Base-by-base conservation (phyloP, 2,113 vertebrate genomes). In the Lathamus discolor region DNA sequence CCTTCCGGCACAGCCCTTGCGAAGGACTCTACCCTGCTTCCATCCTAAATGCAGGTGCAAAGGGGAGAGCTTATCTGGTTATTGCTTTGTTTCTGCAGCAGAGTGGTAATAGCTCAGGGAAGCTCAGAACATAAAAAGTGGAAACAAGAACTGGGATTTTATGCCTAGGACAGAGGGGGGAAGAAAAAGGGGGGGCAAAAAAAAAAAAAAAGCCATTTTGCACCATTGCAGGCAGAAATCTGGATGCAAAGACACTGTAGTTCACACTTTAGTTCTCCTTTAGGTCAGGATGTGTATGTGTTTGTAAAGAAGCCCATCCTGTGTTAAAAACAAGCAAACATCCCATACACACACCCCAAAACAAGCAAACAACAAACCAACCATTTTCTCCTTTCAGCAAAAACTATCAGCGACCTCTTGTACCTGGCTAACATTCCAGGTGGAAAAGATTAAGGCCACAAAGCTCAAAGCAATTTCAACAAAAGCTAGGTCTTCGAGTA, bases 381-480 rank as follows among this genome's bases (percentile, higher is more conserved):
- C 14, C 12, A 10, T 84, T 82, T 66, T 28, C 52, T 57, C 29
- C 27, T 82, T 68, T 91, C 49, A 57, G 43, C 69, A 87, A 82
- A 92, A 95, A 13, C 55, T 64, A 92, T 52, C 37, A 33, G 31
- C 23, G 48, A 85, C 72, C 72, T 90, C 44, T 93, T 69, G 44
- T 77, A 69, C 49, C 67, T 54, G 62, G 39, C 18, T 87, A 87
- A 73, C 43, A 85, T 93, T 39, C 16, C 75, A 62, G 49, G 41
- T 83, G 33, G 69, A 85, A 92, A 92, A 91, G 76, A 79, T 86
- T 84, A 95, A 91, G 66, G 52, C 84, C 61, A 23, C 39, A 62
- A 83, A 91, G 35, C 33, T 55, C 46, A 44, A 91, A 84, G 35
- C 43, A 86, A 81, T 86, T 90, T 84, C 68, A 86, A 92, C 55